Base-by-base conservation (phyloP, 2,113 vertebrate species). In the Elgaria multicarinata region DNA sequence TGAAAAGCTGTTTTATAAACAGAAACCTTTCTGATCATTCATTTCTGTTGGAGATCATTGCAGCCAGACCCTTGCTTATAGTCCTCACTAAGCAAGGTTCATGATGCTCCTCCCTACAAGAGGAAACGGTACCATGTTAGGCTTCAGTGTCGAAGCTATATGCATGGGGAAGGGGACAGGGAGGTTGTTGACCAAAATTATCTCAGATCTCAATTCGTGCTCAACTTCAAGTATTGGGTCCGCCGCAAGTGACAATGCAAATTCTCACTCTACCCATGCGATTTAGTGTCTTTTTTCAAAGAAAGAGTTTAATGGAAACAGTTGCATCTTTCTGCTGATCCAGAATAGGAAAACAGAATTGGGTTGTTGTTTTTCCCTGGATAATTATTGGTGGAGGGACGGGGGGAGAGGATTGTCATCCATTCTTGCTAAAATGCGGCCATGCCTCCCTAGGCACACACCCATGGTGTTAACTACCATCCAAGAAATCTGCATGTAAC, bases 401-500 rank as follows among this genome's bases (percentile, higher is more conserved):
- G 75, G 67, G 71, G 74, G 39, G 89, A 86, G 26, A 2, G 5
- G 9, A 76, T 50, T 5, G n/a, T 64, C 77, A 76, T 92, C 88
- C 44, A 90, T 90, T 83, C 92, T 86, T 71, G 69, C 36, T 26
- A 55, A 92, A 87, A 83, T n/a, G 1, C 6, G 86, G 14, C 39
- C n/a, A 36, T 44, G n/a, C 31, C 46, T 66, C 90, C 64, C 26
- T 0, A 0, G 39, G 31, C 89, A 83, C 66, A 72, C 39, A 50
- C n/a, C n/a, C 87, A 87, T 89, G 87, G 92, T 85, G 83, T 77
- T 2, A 83, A 88, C 78, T 89, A 90, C 90, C 85, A 93, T 64
- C 92, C 93, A 90, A 55, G 87, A 62, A 86, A 90, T 83, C 88
- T 53, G 79, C 55, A 94, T 87, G 92, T 91, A 95, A 92, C 95